Evolutionary conservation across 2,888 invertebrate species (phyloP).

Genomic region (Dugesia japonica): DNA sequence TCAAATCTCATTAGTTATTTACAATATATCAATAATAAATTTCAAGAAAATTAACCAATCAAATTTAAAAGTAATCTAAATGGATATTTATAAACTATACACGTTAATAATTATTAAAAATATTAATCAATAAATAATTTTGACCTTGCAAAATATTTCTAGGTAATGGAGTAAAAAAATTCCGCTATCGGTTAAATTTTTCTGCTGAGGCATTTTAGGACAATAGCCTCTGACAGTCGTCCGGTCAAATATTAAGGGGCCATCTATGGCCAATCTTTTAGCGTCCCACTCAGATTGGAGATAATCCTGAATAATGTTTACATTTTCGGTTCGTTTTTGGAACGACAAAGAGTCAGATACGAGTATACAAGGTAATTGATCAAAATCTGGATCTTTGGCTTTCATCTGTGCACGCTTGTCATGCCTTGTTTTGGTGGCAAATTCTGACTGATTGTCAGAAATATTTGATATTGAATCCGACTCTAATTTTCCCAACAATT

Average conservation of each 20-base stretch:
- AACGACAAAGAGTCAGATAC: constrained; percentile 79
- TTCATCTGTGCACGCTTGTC: neutral
- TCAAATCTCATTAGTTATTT: too few relatives aligned
- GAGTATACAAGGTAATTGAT: constrained; percentile 66
- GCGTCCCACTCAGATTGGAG: constrained; percentile 52
- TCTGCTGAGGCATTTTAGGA: constrained; percentile 84
- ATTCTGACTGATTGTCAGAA: neutral
- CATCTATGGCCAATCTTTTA: constrained; percentile 37
- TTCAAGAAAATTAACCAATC: too few relatives aligned
- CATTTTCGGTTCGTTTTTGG: constrained; percentile 64
- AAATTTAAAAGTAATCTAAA: too few relatives aligned
- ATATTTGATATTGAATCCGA: neutral
- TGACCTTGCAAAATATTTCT: constrained; percentile 81
- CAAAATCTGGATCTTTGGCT: neutral
- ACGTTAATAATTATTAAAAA: too few relatives aligned
- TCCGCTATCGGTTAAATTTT: constrained; percentile 89
- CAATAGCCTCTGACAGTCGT: constrained; percentile 68
- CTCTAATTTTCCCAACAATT: neutral
- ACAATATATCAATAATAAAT: too few relatives aligned
- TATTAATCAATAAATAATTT: too few relatives aligned
- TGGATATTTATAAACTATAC: too few relatives aligned
- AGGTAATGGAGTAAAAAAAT: constrained; percentile 83
- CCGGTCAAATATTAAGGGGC: constrained; percentile 57
- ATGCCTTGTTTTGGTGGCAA: neutral
- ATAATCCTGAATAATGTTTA: constrained; percentile 68